Evolutionary conservation across 2,797 vertebrate genomes (phyloP), one percentile per base, ranked within the genome.

Genomic region (Pantherophis alleghaniensis): DNA sequence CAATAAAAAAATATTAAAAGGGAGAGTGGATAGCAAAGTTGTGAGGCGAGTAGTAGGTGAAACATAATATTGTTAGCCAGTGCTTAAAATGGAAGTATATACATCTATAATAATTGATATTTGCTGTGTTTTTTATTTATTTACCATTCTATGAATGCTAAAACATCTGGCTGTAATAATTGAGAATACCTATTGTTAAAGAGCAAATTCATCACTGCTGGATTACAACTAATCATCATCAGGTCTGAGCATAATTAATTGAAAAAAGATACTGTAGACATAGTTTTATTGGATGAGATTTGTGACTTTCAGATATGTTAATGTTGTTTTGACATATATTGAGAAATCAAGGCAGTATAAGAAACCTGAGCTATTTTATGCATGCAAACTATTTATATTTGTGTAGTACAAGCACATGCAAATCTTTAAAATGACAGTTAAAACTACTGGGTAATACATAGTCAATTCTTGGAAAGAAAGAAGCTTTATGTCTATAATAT

Each of bases 151-250:
- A 95, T 95, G 97, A 95, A 95, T 96, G 97, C 97, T 96, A 97
- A 97, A 95, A 97, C 97, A 97, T 96, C 96, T 97, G 97, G 94
- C 96, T 97, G 92, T 97, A 97, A 97, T 98, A 97, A 97, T 96
- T 96, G 96, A 95, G 97, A 96, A 97, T 97, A 96, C 97, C 97
- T 97, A 97, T 97, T 98, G 97, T 98, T 97, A 98, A 97, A 97
- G 96, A 97, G 96, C 96, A 96, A 97, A 97, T 98, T 97, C 97
- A 97, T 96, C 95, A 97, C 97, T 97, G 97, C 97, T 97, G 96
- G 95, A 93, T 95, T 94, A 96, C 96, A 96, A 96, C 97, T 97
- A 97, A 97, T 97, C 96, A 97, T 88, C 86, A 74, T 96, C 74
- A 97, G 89, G 90, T 93, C 94, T 89, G 53, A 95, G 95, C 96